These are phyloP conservation scores for Lutjanus argentimaculatus DNA, from an alignment of 2,797 vertebrate genomes.

Conservation along the genomic window DNA sequence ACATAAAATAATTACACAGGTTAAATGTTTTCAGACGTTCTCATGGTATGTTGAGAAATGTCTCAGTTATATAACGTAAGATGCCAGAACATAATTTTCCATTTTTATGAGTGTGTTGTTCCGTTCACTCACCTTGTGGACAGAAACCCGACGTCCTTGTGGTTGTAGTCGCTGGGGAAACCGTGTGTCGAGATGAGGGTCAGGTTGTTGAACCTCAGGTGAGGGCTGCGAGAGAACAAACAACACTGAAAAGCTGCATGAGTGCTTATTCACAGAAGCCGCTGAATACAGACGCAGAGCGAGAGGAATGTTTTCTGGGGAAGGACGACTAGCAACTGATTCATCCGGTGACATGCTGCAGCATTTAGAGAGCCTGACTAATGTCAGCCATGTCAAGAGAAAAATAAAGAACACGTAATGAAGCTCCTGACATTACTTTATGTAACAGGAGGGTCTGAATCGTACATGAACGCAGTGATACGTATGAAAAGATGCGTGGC, in stretches of 20 bases:
- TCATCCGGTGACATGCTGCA: background rate
- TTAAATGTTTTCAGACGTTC: background rate
- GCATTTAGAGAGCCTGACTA: background rate
- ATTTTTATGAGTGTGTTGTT: background rate
- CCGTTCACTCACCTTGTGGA: constrained; percentile 88
- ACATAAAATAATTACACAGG: background rate
- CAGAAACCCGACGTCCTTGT: constrained; percentile 86
- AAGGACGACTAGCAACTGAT: constrained; percentile 4
- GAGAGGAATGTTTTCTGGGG: constrained; percentile 1
- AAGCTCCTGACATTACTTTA: background rate
- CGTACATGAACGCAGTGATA: background rate
- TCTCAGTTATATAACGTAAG: too few species aligned
- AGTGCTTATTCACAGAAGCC: constrained; percentile 1
- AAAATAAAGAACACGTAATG: background rate
- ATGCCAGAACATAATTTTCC: background rate
- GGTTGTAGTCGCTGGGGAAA: constrained; percentile 81
- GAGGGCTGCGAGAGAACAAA: constrained; percentile 85
- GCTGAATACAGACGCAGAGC: background rate
- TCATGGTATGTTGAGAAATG: background rate
- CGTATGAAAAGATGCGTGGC: background rate
- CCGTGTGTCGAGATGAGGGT: constrained; percentile 92
- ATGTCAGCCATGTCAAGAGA: background rate
- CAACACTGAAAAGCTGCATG: constrained; percentile 2
- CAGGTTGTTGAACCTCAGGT: constrained; percentile 93
- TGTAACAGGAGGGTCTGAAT: background rate